Base-by-base conservation (phyloP, 2,797 vertebrate genomes). In the Paratrypauchen microcephalus region DNA sequence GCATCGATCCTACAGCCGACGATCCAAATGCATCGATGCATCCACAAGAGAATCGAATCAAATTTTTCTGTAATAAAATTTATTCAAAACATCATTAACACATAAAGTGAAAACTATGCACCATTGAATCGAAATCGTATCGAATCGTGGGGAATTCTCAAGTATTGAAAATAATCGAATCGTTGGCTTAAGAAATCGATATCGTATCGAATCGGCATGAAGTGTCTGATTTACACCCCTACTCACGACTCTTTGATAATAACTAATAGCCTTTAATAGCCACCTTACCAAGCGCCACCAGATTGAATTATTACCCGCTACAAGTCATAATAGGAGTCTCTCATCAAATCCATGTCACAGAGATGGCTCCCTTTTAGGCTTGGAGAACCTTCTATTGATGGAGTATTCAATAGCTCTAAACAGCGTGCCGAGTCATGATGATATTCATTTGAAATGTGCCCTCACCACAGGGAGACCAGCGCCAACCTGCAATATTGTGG, bases 341-440 rank as follows among this genome's bases (percentile, higher is more conserved):
- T 19, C 6, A 65, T 73, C 32, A 16, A 13, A 59, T 70, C 48
- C 62, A 55, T 60, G 32, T 71, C 26, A 58, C 57, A 57, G 23
- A 5, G 6, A 19, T 56, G 58, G 57, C 59, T 70, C 8, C 47
- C 52, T 61, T 76, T 68, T 16, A 57, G 60, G 63, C 66, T 66
- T 58, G 39, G 70, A 66, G 58, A 28, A 64, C 71, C 41, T 56
- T 28, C 26, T 48, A 36, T 63, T 57, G 55, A 70, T 60, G 59
- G 32, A 21, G 19, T 50, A 62, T 65, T 57, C 56, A n/a, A 30
- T 8, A 1, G 21, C 28, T 54, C 56, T 11, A 30, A 24, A 50
- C 66, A 74, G 57, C 32, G 69, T 8, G 5, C 5, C 48, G 65
- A 57, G 50, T 62, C 71, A 48, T 65, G 63, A 76, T 78, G 52